phyloP scores from a whole-genome alignment of 2,888 invertebrate genomes.

The Tinea trinotella region DNA sequence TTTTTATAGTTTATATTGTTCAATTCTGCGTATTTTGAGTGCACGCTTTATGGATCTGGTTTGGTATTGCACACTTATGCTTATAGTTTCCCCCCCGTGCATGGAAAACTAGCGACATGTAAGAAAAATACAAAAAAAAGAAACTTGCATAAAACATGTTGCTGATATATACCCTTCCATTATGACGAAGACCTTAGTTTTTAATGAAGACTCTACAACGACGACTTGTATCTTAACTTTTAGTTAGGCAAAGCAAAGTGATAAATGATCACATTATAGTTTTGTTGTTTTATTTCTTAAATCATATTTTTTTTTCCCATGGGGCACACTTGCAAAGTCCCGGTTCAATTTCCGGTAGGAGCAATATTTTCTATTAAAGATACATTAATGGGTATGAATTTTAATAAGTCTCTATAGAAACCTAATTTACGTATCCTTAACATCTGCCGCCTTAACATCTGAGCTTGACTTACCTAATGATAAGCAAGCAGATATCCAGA shows the following conservation, averaged over 20 bases:
- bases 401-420: no score
- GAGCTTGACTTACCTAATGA: no score
- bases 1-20: slow-evolving; percentile 23
- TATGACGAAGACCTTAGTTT: background rate
- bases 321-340: no score
- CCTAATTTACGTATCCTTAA: no score
- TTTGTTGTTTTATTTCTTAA: slow-evolving; percentile 32
- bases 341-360: no score
- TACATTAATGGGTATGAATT: no score
- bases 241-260: slow-evolving; percentile 50
- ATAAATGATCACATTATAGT: slow-evolving; percentile 42
- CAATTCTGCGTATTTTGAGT: slow-evolving; percentile 56
- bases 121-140: slow-evolving; percentile 48
- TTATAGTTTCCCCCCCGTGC: slow-evolving; percentile 42
- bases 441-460: no score
- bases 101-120: slow-evolving; percentile 46
- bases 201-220: background rate
- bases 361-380: no score
- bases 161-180: background rate
- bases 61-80: slow-evolving; percentile 68
- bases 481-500: no score
- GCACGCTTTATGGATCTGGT: slow-evolving; percentile 60
- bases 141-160: slow-evolving; percentile 14
- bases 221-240: slow-evolving; percentile 25
- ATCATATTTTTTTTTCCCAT: no score